These are phyloP conservation scores for Ceratotherium simum DNA, from an alignment of 2,113 vertebrate species.

Conservation along the genomic window DNA sequence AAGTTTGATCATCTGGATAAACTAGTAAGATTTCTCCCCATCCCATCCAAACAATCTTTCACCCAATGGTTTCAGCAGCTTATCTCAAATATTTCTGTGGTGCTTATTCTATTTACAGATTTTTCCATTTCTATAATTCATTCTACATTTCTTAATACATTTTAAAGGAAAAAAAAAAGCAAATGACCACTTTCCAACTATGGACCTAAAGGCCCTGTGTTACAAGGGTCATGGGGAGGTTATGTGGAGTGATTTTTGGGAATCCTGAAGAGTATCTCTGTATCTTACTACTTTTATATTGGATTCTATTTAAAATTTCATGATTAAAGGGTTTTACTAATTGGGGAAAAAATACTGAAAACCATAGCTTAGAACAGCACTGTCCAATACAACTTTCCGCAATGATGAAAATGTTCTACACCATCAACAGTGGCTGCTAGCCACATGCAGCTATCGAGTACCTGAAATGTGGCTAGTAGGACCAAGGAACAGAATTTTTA, in stretches of 20 bases:
- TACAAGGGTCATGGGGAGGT: neutral
- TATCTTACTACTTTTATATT: neutral
- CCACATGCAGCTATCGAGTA: neutral
- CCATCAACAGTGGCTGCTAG: neutral
- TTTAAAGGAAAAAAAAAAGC: neutral
- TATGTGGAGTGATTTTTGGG: neutral
- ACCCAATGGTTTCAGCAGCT: neutral
- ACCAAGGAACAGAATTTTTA: neutral
- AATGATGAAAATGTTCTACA: conserved; percentile 34
- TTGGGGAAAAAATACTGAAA: neutral
- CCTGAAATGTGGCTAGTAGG: neutral
- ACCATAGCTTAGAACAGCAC: neutral
- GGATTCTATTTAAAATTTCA: neutral
- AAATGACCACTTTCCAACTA: neutral
- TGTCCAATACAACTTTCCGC: neutral
- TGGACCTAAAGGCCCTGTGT: neutral
- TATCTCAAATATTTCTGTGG: neutral
- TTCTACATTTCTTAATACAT: neutral
- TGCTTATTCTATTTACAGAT: neutral
- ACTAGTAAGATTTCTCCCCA: neutral
- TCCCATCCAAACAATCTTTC: neutral
- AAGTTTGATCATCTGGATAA: neutral
- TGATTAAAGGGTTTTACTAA: neutral
- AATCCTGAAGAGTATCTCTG: neutral
- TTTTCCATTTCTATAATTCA: conserved; percentile 11